These are phyloP conservation scores for Sebastes oblongus DNA, from an alignment of 2,797 vertebrate species.

Conservation along the genomic window DNA sequence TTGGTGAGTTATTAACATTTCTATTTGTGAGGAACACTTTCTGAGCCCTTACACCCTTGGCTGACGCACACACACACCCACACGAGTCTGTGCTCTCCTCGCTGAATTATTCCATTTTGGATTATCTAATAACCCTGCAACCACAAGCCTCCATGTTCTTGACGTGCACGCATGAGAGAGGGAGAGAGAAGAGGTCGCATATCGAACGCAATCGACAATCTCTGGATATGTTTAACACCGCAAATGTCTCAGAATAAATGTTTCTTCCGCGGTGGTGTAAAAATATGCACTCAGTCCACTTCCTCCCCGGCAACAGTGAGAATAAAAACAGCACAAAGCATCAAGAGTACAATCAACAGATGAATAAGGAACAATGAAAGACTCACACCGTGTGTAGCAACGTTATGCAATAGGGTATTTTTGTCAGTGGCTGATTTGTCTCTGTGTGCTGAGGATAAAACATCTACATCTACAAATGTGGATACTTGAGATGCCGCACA, in stretches of 20 bases:
- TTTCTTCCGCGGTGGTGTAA: background rate
- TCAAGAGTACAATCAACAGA: background rate
- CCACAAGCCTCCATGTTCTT: constrained; percentile 59
- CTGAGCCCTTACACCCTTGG: constrained; percentile 61
- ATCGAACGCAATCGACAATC: constrained; percentile 7
- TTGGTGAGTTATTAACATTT: constrained; percentile 77
- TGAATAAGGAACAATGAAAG: background rate
- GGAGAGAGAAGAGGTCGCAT: constrained; percentile 9
- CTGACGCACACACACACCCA: constrained; percentile 67
- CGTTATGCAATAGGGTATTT: background rate
- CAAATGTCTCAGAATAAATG: constrained; percentile 4
- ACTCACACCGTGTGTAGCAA: background rate
- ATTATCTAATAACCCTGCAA: constrained; percentile 72
- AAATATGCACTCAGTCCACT: background rate
- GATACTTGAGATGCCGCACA: background rate
- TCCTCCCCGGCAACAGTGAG: constrained; percentile 9
- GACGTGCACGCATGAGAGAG: constrained; percentile 28
- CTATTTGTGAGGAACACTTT: constrained; percentile 76
- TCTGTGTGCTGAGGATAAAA: background rate
- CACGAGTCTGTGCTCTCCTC: constrained; percentile 60
- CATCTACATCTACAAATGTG: background rate
- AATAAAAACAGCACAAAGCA: background rate
- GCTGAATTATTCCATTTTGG: constrained; percentile 78
- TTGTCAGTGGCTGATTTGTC: background rate
- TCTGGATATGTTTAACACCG: background rate